Percentiles rank a stretch among this genome's conserved stretches.
phyloP scores from a whole-genome alignment of 2,113 vertebrate species.

The Grammatotria lemairii region DNA sequence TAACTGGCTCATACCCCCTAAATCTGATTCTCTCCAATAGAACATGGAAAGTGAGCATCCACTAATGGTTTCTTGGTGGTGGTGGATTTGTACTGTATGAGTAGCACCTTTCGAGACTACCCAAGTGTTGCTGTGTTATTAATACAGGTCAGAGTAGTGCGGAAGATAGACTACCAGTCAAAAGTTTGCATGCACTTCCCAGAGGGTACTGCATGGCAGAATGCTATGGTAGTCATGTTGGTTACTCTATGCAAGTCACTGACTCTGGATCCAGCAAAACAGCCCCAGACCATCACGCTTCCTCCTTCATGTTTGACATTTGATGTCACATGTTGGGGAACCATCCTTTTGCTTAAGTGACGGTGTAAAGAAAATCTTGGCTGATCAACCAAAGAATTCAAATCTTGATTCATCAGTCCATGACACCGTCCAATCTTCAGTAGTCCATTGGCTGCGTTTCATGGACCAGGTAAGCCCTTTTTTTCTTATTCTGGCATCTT shows the following conservation, averaged over 20 bases:
- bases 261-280: not conserved
- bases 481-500: not conserved
- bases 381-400: not conserved
- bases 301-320: not conserved
- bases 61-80: not conserved
- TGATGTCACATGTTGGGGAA: not conserved
- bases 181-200: not conserved
- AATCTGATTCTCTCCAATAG: slow-evolving; percentile 12
- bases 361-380: not conserved
- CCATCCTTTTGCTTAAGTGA: not conserved
- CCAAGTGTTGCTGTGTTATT: not conserved
- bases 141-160: not conserved
- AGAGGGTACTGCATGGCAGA: not conserved
- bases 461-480: not conserved
- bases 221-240: not conserved
- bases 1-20: not conserved
- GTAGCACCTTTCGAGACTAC: not conserved
- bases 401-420: not conserved
- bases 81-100: not conserved
- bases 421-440: not conserved
- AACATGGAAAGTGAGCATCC: not conserved
- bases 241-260: not conserved
- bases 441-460: not conserved
- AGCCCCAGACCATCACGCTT: not conserved
- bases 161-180: not conserved